A percentile compares a stretch with the other conserved stretches of the same genome.
Evolutionary conservation across 2,113 vertebrate species (phyloP).

Genomic region (Rhynchopsitta pachyrhyncha): DNA sequence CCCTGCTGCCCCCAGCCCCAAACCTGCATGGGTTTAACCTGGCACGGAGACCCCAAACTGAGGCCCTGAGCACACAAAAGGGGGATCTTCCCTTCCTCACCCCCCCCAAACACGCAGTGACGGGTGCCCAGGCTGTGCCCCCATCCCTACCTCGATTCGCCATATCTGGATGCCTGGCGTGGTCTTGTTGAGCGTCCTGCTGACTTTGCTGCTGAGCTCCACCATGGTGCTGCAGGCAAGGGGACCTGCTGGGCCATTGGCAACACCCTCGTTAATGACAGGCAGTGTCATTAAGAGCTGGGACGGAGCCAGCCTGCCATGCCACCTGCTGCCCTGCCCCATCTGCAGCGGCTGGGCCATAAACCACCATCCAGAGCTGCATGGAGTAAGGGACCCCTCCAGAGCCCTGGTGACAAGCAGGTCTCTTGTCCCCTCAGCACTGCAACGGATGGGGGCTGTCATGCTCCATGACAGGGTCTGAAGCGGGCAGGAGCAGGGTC

Average conservation of each 20-base stretch:
- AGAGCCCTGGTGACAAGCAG: accelerated
- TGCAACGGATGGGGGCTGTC: accelerated
- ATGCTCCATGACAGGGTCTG: accelerated
- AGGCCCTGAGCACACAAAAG: neutral
- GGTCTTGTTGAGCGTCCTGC: constrained; percentile 81
- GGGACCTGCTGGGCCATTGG: neutral
- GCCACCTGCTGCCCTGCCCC: neutral
- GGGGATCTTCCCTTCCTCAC: neutral
- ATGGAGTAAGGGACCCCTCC: accelerated
- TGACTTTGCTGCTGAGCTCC: constrained; percentile 75
- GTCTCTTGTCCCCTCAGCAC: neutral
- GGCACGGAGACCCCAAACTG: neutral
- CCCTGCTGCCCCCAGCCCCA: neutral
- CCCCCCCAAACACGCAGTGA: neutral
- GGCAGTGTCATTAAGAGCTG: neutral
- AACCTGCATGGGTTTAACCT: neutral
- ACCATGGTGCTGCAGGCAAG: constrained; percentile 71
- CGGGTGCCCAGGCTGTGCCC: neutral
- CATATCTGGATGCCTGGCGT: constrained; percentile 86
- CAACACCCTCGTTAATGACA: neutral
- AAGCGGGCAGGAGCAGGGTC: accelerated
- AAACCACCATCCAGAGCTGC: accelerated
- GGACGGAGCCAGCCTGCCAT: neutral
- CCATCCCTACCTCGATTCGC: constrained; percentile 81
- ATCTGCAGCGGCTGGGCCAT: neutral